These are phyloP conservation scores for Struthio camelus DNA, from an alignment of 2,113 vertebrate species.

Conservation along the genomic window DNA sequence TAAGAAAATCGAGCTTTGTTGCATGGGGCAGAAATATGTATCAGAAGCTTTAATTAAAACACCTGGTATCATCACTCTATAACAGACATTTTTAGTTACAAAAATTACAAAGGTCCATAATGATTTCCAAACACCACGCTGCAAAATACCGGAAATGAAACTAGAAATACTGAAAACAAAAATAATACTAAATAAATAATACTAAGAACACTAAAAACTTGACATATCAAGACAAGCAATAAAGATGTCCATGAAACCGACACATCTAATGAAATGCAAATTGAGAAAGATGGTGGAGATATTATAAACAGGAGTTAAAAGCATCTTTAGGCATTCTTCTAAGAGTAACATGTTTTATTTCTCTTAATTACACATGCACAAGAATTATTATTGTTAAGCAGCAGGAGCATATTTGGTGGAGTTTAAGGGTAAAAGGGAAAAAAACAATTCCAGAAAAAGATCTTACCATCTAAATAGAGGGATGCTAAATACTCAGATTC, in stretches of 20 bases:
- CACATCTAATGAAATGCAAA: not conserved
- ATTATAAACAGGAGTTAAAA: not conserved
- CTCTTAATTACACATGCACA: not conserved
- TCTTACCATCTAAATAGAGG: not conserved
- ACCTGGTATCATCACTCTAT: not conserved
- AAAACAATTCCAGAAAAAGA: not conserved
- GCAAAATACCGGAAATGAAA: constrained; percentile 73
- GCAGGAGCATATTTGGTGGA: not conserved
- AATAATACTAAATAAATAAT: constrained; percentile 42
- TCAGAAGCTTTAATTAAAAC: not conserved
- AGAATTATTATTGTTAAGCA: not conserved
- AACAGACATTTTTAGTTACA: constrained; percentile 72
- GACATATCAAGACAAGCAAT: not conserved
- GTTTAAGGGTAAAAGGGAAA: not conserved
- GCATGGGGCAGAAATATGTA: not conserved
- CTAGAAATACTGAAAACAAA: constrained; percentile 2
- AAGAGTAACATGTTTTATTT: not conserved
- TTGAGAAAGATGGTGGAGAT: not conserved
- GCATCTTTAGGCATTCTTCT: not conserved
- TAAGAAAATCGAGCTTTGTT: not conserved
- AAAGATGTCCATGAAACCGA: not conserved
- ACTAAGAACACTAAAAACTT: constrained; percentile 63
- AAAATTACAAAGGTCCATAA: constrained; percentile 71
- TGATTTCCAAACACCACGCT: constrained; percentile 51
- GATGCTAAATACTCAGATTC: not conserved